These are phyloP conservation scores for Chelmon rostratus DNA, from an alignment of 2,797 vertebrate species.

Conservation along the genomic window DNA sequence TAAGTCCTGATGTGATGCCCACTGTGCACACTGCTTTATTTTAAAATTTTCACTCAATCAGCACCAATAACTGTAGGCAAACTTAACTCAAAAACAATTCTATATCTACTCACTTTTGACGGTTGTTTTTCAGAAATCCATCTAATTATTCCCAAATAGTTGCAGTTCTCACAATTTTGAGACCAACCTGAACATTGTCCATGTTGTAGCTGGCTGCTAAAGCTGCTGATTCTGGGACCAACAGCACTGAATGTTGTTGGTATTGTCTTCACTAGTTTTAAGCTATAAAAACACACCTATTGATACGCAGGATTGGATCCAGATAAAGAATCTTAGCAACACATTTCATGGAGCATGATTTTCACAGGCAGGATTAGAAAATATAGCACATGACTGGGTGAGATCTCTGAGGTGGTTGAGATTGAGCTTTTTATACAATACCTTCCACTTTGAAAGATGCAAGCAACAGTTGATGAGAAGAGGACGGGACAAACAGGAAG, in stretches of 20 bases:
- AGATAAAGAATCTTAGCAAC: background rate
- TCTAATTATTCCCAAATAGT: background rate
- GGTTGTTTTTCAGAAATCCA: background rate
- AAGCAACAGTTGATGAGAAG: constrained; percentile 65
- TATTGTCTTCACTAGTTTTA: background rate
- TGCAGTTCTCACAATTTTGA: background rate
- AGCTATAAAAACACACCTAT: background rate
- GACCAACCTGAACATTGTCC: background rate
- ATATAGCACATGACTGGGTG: constrained; percentile 30
- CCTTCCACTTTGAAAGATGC: constrained; percentile 84
- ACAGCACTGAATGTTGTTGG: background rate
- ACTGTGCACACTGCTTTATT: background rate
- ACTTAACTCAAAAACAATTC: background rate
- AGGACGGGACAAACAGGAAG: constrained; percentile 47
- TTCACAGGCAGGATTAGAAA: constrained; percentile 28
- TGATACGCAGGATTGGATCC: background rate
- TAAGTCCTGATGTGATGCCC: background rate
- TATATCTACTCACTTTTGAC: background rate
- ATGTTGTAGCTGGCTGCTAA: background rate
- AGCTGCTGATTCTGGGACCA: too few species aligned
- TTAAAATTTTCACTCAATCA: background rate
- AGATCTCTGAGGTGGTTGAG: constrained; percentile 19
- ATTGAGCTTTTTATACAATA: constrained; percentile 71
- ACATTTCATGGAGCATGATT: background rate
- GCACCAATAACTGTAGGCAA: background rate